Percentiles rank a stretch among this genome's conserved stretches.
Evolutionary conservation across 2,797 vertebrate species (phyloP).

Genomic region (Apogon talboti): DNA sequence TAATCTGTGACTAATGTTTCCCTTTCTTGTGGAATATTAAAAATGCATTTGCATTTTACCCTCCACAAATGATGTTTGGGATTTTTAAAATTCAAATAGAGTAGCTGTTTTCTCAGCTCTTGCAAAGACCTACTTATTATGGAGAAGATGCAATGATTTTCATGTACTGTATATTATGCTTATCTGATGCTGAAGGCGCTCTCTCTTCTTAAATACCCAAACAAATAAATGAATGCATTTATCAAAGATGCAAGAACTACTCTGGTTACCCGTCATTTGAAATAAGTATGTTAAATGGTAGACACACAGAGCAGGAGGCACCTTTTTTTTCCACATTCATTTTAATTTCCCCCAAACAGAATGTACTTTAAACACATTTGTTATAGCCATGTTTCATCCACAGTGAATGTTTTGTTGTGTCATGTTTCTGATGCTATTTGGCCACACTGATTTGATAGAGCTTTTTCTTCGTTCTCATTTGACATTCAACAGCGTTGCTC

Average conservation of each 20-base stretch:
- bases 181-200: constrained; percentile 64
- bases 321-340: constrained; percentile 53
- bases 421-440: constrained; percentile 36
- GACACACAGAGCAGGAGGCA: constrained; percentile 40
- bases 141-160: constrained; percentile 71
- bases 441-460: constrained; percentile 9
- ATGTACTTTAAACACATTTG: constrained; percentile 11
- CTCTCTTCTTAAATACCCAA: constrained; percentile 69
- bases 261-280: constrained; percentile 54
- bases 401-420: not conserved
- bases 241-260: constrained; percentile 58
- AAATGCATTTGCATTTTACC: constrained; percentile 77
- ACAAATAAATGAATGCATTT: constrained; percentile 74
- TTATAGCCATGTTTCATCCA: too few relatives aligned
- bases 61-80: constrained; percentile 73
- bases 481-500: constrained; percentile 52
- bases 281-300: constrained; percentile 59
- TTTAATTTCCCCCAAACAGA: constrained; percentile 15
- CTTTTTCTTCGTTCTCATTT: constrained; percentile 40
- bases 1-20: constrained; percentile 78
- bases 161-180: constrained; percentile 68
- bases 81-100: constrained; percentile 75
- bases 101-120: constrained; percentile 61
- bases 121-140: constrained; percentile 70
- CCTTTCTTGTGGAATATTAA: constrained; percentile 79